A percentile compares a stretch with the other conserved stretches of the same genome.
Evolutionary conservation across 64 coral and sea anemone species (phyloP).

Genomic region (Actinia equina): DNA sequence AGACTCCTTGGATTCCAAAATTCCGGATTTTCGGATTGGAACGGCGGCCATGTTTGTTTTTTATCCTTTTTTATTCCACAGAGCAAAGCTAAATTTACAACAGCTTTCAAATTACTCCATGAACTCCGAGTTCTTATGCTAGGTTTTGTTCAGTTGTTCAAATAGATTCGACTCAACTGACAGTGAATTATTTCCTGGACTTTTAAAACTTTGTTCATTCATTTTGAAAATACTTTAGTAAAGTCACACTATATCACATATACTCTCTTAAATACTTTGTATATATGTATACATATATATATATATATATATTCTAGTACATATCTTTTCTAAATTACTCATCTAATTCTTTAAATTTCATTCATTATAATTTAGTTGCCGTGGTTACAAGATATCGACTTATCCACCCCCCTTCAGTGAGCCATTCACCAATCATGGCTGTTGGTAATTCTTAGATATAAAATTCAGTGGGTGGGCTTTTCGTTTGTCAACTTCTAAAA

Average conservation of each 20-base stretch:
- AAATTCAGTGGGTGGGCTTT: neutral
- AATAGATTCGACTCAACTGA: neutral
- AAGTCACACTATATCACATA: neutral
- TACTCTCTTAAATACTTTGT: neutral
- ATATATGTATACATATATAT: neutral
- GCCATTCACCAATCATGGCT: neutral
- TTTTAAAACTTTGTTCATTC: slow-evolving; percentile 16
- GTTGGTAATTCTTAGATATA: neutral
- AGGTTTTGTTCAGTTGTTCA: too few species aligned
- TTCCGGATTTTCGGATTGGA: too few species aligned
- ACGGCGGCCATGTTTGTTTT: too few species aligned
- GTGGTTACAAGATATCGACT: neutral
- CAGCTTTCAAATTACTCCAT: too few species aligned
- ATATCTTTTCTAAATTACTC: neutral
- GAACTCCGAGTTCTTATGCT: too few species aligned
- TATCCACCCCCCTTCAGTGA: neutral
- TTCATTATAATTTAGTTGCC: neutral
- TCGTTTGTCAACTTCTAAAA: neutral
- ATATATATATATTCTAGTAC: too few species aligned
- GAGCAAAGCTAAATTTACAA: too few species aligned
- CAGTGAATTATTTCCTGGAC: neutral
- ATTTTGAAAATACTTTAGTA: slow-evolving; percentile 15
- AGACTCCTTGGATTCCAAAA: too few species aligned
- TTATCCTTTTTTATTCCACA: too few species aligned
- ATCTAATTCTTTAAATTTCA: neutral